These are phyloP conservation scores for Nomada ruficornis DNA, from an alignment of 2,888 invertebrate genomes.

Conservation along the genomic window DNA sequence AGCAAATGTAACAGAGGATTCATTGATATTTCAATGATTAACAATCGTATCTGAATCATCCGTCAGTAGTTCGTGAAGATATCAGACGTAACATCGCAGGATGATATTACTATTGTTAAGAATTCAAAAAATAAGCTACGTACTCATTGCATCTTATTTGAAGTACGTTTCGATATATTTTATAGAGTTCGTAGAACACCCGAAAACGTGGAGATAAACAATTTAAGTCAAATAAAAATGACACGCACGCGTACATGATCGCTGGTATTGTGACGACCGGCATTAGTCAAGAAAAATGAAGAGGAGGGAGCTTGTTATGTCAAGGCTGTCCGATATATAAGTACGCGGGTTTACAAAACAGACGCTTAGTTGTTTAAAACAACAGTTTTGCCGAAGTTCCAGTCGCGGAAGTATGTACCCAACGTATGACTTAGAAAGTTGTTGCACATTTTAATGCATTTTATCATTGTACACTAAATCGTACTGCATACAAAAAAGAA, in stretches of 20 bases:
- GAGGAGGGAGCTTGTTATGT: conserved; percentile 66
- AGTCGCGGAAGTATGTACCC: conserved; percentile 7
- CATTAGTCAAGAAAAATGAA: conserved; percentile 51
- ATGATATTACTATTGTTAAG: not conserved
- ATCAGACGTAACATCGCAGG: not conserved
- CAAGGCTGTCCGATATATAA: conserved; percentile 71
- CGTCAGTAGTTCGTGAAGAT: not conserved
- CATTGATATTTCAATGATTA: not conserved
- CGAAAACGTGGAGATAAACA: conserved; percentile 19
- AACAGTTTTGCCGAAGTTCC: conserved; percentile 65
- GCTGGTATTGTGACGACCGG: conserved; percentile 28
- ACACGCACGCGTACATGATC: conserved; percentile 14
- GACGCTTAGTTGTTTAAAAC: conserved; percentile 61
- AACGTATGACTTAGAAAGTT: not conserved
- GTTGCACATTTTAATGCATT: not conserved
- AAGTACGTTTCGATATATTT: not conserved
- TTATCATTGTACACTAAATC: not conserved
- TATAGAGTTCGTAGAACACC: not conserved
- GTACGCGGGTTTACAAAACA: conserved; percentile 64
- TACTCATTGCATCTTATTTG: not conserved
- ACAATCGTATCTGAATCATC: not conserved
- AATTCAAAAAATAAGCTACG: conserved; percentile 4
- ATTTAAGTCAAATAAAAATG: conserved; percentile 29
- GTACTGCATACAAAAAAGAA: not conserved
- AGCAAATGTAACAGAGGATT: not conserved